Conservation (phyloP, 2,888 invertebrate species). For the Drosophila pseudotalamancana region DNA sequence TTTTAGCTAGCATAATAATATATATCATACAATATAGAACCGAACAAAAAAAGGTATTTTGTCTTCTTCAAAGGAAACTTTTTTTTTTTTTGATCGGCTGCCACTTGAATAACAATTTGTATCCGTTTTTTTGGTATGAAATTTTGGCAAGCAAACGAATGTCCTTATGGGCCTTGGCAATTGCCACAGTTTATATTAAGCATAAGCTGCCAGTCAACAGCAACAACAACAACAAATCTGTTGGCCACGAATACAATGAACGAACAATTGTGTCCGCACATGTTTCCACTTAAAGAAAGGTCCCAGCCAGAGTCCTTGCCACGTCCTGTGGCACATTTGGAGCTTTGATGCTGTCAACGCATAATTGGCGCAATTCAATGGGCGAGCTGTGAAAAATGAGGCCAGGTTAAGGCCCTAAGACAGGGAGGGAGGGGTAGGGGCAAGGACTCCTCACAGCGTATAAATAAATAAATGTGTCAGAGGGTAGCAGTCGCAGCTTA, state of each 20-base stretch:
- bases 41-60: no score
- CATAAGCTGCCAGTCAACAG: constrained; percentile 40
- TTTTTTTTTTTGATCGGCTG: not conserved
- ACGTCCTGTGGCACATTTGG: constrained; percentile 16
- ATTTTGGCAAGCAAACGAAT: constrained; percentile 42
- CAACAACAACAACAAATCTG: constrained; percentile 22
- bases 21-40: no score
- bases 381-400: constrained; percentile 66
- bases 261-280: constrained; percentile 45
- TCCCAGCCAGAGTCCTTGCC: not conserved
- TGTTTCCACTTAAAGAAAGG: constrained; percentile 37
- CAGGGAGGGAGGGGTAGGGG: not conserved
- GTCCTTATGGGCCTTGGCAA: constrained; percentile 24
- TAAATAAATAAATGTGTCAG: constrained; percentile 67
- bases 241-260: constrained; percentile 37
- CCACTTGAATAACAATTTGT: constrained; percentile 13
- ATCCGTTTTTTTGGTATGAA: constrained; percentile 2
- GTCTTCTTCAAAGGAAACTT: no score
- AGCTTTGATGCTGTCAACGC: constrained; percentile 66
- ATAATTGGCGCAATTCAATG: constrained; percentile 73
- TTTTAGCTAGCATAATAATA: no score
- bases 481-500: constrained; percentile 7
- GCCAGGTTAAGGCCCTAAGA: constrained; percentile 38
- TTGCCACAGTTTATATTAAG: constrained; percentile 40
- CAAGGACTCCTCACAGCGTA: constrained; percentile 21